Conservation (phyloP, 2,797 vertebrate genomes). For the Carcharodon carcharias region DNA sequence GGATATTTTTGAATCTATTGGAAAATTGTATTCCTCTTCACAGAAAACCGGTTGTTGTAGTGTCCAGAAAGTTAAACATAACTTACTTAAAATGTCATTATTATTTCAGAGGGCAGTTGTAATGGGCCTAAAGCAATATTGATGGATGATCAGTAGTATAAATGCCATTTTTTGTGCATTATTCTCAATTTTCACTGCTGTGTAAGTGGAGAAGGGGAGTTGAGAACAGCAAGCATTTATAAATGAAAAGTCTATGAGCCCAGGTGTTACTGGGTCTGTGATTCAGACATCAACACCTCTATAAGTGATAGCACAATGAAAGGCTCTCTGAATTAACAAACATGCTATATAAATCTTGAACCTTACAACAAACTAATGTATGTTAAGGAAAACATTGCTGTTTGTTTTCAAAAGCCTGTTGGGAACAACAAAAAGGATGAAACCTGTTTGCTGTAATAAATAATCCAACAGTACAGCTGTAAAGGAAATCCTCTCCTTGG, state of each 20-base stretch:
- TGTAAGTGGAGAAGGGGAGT: neutral
- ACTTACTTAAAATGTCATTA: neutral
- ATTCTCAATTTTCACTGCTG: constrained; percentile 5
- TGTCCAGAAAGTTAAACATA: neutral
- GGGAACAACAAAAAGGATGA: neutral
- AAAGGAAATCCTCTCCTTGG: neutral
- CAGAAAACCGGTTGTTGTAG: neutral
- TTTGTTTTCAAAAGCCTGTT: neutral
- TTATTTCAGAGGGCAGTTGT: neutral
- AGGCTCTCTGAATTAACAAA: neutral
- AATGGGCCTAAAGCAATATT: constrained; percentile 9
- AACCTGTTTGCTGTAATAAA: constrained; percentile 13
- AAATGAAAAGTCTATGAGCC: neutral
- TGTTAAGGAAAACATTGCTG: neutral
- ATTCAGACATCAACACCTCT: neutral
- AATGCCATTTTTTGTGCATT: neutral
- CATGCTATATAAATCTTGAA: neutral
- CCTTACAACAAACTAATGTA: neutral
- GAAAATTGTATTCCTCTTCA: neutral
- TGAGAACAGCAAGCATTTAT: constrained; percentile 6
- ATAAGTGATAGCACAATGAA: constrained; percentile 16
- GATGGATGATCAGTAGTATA: constrained; percentile 11
- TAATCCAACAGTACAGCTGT: neutral
- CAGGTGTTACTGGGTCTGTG: neutral
- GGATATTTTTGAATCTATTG: neutral